phyloP scores from a whole-genome alignment of 2,888 invertebrate genomes.

The Andrena hattorfiana region DNA sequence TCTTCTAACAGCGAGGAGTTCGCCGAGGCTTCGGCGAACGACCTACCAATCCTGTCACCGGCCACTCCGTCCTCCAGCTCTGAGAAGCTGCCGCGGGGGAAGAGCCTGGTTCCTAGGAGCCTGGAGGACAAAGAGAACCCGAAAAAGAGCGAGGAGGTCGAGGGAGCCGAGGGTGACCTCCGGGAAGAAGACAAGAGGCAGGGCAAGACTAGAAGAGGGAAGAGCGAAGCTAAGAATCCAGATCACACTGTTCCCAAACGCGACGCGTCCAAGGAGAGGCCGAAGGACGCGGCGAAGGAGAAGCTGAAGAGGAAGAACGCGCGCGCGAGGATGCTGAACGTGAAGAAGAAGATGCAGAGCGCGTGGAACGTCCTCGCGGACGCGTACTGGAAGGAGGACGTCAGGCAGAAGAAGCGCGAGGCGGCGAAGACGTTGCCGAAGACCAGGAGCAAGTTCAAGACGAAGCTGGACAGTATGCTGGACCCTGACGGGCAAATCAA shows the following conservation, averaged over 20 bases:
- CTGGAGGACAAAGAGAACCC: neutral
- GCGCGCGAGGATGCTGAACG: constrained; percentile 26
- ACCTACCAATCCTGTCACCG: constrained; percentile 74
- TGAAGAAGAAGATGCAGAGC: constrained; percentile 21
- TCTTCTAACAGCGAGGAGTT: constrained; percentile 51
- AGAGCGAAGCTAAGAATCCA: constrained; percentile 26
- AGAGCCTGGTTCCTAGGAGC: constrained; percentile 1
- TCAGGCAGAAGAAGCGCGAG: constrained; percentile 44
- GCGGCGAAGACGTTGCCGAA: constrained; percentile 38
- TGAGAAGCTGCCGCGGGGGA: constrained; percentile 47
- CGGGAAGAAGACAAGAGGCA: constrained; percentile 35
- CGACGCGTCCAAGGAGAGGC: constrained; percentile 39
- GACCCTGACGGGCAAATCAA: constrained; percentile 63
- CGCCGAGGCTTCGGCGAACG: constrained; percentile 61
- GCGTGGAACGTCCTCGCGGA: neutral
- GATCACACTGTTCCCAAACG: constrained; percentile 15
- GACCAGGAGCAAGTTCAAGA: constrained; percentile 65
- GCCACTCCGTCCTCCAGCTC: constrained; percentile 47
- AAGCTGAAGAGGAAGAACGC: constrained; percentile 49
- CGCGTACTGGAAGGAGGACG: constrained; percentile 26
- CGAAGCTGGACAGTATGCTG: constrained; percentile 49
- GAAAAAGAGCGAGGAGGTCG: neutral
- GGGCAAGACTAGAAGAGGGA: constrained; percentile 45
- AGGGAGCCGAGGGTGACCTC: accelerated
- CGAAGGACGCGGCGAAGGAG: constrained; percentile 22